Base-by-base conservation (phyloP, 2,888 invertebrate species). In the Drosophila picticornis region DNA sequence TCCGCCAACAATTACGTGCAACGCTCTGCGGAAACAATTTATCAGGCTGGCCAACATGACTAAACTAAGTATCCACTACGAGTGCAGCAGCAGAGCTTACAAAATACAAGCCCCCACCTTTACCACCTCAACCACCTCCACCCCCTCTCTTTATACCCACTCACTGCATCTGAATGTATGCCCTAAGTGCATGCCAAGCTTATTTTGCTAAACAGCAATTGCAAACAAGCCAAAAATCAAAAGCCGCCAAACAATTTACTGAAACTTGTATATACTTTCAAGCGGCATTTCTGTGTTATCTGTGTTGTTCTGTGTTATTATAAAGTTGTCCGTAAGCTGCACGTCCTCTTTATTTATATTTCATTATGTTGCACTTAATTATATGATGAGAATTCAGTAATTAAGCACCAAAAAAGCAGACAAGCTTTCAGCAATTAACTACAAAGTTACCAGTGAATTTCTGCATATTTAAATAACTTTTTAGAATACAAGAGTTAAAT, bases 1-100 rank as follows among this genome's bases (percentile, higher is more conserved):
- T 85, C 89, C 87, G 77, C 75, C 79, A 52, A 79, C 89, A 86
- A 88, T 84, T 84, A 84, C 89, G 87, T 84, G 89, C 84, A 75
- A 84, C 86, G 81, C 81, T 79, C 53, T 72, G 75, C 90, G 84
- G 84, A 85, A 88, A 87, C 89, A 86, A 85, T 85, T 85, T 88
- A 85, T 85, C 89, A 85, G 84, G 60, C 88, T 83, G 75, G 88
- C 75, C 87, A 86, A 86, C 71, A 87, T 73, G 84, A 81, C 79
- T 72, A 72, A 79, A 75, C 81, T 70, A 68, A 68, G 69, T 68
- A 80, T 59, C 77, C 69, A 62, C 56, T 65, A 22, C 52, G 66
- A 63, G 72, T 57, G 66, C 53, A 61, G 43, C 46, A 65, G 51
- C 53, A 46, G 46, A 7, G 46, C 50, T 40, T 43, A 51, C 58